A percentile compares a stretch with the other conserved stretches of the same genome.
Conservation (phyloP, 1,140 invertebrate genomes). For the Apis cerana region DNA sequence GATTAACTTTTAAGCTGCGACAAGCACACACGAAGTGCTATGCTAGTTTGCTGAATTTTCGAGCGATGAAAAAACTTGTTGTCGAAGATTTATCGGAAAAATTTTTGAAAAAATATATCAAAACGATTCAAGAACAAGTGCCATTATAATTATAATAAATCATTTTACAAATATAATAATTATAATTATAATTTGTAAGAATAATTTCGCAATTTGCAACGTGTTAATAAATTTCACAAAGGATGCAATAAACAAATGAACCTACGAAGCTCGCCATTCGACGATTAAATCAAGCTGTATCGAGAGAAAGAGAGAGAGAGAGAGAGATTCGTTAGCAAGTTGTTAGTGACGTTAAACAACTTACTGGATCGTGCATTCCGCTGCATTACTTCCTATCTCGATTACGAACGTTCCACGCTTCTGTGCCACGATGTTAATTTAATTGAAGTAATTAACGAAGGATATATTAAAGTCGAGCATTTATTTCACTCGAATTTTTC, state of each 20-base stretch:
- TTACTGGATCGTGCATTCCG: slow-evolving; percentile 25
- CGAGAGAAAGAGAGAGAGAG: slow-evolving; percentile 10
- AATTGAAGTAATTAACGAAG: slow-evolving; percentile 45
- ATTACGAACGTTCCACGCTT: slow-evolving; percentile 3
- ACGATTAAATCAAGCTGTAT: slow-evolving; percentile 42
- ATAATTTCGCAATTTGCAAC: no score
- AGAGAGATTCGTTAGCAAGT: slow-evolving; percentile 53
- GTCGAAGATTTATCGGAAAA: no score
- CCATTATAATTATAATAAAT: no score
- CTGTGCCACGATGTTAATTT: background rate
- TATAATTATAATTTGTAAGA: background rate
- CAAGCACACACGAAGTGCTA: no score
- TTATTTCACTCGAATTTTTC: background rate
- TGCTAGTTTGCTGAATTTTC: no score
- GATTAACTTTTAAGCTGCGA: no score
- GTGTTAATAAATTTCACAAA: no score
- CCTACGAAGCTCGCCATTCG: background rate
- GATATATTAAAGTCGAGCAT: background rate
- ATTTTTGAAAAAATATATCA: no score
- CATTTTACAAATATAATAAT: no score
- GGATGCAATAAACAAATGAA: background rate
- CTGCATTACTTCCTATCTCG: slow-evolving; percentile 37
- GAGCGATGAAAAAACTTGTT: no score
- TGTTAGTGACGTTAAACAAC: slow-evolving; percentile 39
- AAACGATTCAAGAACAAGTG: no score